Percentiles rank a stretch among this genome's conserved stretches.
phyloP scores from a whole-genome alignment of 2,113 vertebrate genomes.

The Narcine bancroftii region DNA sequence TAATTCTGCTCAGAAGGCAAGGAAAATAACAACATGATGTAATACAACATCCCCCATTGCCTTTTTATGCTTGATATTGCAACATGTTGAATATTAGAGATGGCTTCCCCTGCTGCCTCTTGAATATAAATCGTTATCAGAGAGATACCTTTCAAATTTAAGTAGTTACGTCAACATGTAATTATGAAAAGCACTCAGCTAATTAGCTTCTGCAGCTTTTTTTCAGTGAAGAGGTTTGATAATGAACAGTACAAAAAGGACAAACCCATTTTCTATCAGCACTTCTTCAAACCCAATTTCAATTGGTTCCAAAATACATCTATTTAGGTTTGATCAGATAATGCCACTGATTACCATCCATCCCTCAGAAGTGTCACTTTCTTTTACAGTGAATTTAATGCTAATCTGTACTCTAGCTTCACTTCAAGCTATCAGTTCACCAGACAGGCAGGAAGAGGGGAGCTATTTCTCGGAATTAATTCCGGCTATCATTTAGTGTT shows the following conservation, averaged over 20 bases:
- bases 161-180: neutral
- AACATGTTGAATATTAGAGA: neutral
- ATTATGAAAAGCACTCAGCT: constrained; percentile 35
- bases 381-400: neutral
- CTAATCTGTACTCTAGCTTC: neutral
- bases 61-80: neutral
- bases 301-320: constrained; percentile 2
- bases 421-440: neutral
- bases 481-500: constrained; percentile 17
- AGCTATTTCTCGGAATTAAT: neutral
- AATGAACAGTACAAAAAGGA: neutral
- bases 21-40: neutral
- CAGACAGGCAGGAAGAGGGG: neutral
- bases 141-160: constrained; percentile 28
- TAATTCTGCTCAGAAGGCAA: neutral
- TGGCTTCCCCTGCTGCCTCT: neutral
- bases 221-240: neutral
- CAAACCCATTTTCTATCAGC: neutral
- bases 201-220: constrained; percentile 26
- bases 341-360: neutral
- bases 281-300: constrained; percentile 5
- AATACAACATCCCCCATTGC: neutral
- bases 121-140: neutral
- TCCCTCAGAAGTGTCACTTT: neutral
- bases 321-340: neutral